Evolutionary conservation across 35 echinoderm and acorn worm species (phyloP), one percentile per base, ranked within the genome.

Genomic region (Heliocidaris erythrogramma): DNA sequence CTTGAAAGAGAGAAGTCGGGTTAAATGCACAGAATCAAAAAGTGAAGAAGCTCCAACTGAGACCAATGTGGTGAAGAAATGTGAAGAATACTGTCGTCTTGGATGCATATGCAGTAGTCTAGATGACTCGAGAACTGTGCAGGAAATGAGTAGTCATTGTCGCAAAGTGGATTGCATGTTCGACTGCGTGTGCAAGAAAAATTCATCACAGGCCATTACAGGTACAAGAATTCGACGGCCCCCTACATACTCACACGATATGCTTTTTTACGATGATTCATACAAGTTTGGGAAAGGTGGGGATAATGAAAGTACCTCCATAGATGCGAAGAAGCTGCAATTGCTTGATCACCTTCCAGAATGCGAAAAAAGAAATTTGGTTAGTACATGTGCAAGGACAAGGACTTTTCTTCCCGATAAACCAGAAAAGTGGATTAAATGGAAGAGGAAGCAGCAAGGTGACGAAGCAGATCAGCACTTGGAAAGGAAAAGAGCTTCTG

Each of bases 201-300:
- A 5, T 30, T 13, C 11, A 42, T 48, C 87, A 89, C 10, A 13
- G 47, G 21, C 48, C 30, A 9, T 59, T 47, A 48, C 47, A 14
- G 31, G 47, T 16, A 47, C 87, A 89, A 30, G 91, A 92, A 92
- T 30, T n/a, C 47, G 49, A 30, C 31, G 49, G 48, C 91, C 49
- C 16, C 91, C 91, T 10, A 56, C n/a, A 18, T 16, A 13, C 5
- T 10, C 91, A 16, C 18, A 84, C 11, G 96, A 95, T 18, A 98
- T 98, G 97, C 92, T 97, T 12, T 98, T 98, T 88, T 98, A 98
- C 93, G 97, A 97, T 93, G 96, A 84, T 5, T 59, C 94, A 18
- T 95, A 94, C 93, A 94, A 85, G 61, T 32, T 32, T 30, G 85
- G 93, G 92, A 93, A 35, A 32, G 32, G 11, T 47, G 93, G 27